Percentiles rank a stretch among this genome's conserved stretches.
Conservation (phyloP, 2,797 vertebrate genomes). For the Coregonus suidteri region DNA sequence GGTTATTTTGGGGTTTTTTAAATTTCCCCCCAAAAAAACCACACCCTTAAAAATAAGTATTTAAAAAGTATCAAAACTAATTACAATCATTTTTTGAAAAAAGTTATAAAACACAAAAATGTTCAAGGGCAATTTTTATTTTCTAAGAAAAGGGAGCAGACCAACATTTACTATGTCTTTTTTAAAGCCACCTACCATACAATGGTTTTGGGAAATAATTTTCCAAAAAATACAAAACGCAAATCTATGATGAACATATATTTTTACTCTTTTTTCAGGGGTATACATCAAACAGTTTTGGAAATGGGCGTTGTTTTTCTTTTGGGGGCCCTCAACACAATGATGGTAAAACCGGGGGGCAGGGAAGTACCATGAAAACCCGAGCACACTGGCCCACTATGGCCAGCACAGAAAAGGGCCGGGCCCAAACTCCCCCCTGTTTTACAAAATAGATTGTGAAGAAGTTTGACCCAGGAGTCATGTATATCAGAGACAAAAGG, state of each 20-base stretch:
- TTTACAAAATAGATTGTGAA: conserved; percentile 80
- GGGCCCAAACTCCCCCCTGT: conserved; percentile 68
- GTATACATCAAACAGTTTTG: conserved; percentile 86
- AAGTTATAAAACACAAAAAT: not conserved
- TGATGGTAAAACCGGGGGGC: conserved; percentile 76
- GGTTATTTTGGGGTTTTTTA: not conserved
- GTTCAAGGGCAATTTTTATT: not conserved
- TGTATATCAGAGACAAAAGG: conserved; percentile 83
- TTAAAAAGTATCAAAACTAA: not conserved
- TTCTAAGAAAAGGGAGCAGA: not conserved
- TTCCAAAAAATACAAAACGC: not conserved
- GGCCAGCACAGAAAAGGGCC: conserved; percentile 72
- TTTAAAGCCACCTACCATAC: not conserved
- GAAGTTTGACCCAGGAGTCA: conserved; percentile 79
- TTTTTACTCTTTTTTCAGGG: conserved; percentile 75
- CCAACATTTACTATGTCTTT: not conserved
- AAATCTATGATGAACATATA: not conserved
- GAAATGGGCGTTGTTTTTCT: conserved; percentile 83
- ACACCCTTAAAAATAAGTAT: not conserved
- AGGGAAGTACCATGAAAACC: no score
- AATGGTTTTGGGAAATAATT: not conserved
- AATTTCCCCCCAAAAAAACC: not conserved
- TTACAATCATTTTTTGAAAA: not conserved
- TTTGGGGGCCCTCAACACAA: conserved; percentile 76
- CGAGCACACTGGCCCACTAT: conserved; percentile 78